Percentiles rank a stretch among this genome's conserved stretches.
Evolutionary conservation across 2,113 vertebrate genomes (phyloP).

Genomic region (Neodon shergylaensis): DNA sequence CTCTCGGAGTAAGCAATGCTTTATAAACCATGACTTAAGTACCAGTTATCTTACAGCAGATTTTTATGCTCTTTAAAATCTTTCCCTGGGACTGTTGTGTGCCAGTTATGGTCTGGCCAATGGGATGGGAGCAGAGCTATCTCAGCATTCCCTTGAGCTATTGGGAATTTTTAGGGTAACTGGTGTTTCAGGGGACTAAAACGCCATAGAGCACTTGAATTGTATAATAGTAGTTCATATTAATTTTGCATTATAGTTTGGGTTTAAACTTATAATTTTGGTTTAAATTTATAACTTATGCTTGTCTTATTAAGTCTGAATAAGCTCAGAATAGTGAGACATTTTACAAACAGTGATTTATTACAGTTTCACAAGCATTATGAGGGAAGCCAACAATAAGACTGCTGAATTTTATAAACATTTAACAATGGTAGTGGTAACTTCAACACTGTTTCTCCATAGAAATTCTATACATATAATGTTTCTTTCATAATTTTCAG

Average conservation of each 20-base stretch:
- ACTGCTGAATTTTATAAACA: neutral
- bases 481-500: neutral
- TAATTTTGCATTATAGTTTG: neutral
- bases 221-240: neutral
- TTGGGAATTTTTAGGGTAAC: neutral
- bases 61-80: neutral
- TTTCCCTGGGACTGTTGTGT: neutral
- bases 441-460: neutral
- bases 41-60: neutral
- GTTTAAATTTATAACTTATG: neutral
- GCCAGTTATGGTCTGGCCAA: neutral
- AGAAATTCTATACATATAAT: neutral
- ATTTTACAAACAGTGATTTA: neutral
- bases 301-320: neutral
- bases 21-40: neutral
- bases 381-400: neutral
- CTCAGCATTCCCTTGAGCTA: neutral
- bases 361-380: neutral
- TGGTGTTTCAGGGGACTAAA: neutral
- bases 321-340: neutral
- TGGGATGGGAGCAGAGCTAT: neutral
- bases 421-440: neutral
- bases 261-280: constrained; percentile 6
- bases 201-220: neutral
- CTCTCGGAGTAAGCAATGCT: neutral